A percentile compares a stretch with the other conserved stretches of the same genome.
These are phyloP conservation scores for Menura novaehollandiae DNA, from an alignment of 2,113 vertebrate genomes.

Conservation along the genomic window DNA sequence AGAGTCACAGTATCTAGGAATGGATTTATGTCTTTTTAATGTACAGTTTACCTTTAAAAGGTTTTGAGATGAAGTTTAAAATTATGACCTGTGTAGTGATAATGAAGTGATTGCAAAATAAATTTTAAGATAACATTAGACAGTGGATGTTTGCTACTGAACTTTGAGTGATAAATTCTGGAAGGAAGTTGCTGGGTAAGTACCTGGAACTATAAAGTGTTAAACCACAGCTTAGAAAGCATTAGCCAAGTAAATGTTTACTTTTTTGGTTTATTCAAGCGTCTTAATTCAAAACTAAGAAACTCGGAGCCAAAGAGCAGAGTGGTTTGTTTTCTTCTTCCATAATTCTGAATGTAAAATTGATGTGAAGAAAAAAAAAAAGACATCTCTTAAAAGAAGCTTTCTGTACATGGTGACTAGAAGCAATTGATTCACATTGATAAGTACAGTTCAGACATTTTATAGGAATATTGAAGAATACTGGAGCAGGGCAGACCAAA, in stretches of 20 bases:
- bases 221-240: not conserved
- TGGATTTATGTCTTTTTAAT: not conserved
- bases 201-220: not conserved
- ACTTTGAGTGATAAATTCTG: not conserved
- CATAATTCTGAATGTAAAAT: not conserved
- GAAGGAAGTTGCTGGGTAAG: not conserved
- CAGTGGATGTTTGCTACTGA: not conserved
- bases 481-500: not conserved
- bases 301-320: not conserved
- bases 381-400: not conserved
- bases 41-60: not conserved
- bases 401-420: not conserved
- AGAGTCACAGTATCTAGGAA: not conserved
- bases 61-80: not conserved
- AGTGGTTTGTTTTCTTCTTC: not conserved
- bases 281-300: not conserved
- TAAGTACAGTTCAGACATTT: not conserved
- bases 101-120: not conserved
- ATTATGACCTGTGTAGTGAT: not conserved
- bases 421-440: not conserved
- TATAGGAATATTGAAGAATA: not conserved
- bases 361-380: not conserved
- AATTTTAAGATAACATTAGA: not conserved
- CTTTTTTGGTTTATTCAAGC: constrained; percentile 1
- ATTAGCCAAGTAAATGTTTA: not conserved